phyloP scores from a whole-genome alignment of 2,797 vertebrate genomes.

The Hipposideros larvatus region DNA sequence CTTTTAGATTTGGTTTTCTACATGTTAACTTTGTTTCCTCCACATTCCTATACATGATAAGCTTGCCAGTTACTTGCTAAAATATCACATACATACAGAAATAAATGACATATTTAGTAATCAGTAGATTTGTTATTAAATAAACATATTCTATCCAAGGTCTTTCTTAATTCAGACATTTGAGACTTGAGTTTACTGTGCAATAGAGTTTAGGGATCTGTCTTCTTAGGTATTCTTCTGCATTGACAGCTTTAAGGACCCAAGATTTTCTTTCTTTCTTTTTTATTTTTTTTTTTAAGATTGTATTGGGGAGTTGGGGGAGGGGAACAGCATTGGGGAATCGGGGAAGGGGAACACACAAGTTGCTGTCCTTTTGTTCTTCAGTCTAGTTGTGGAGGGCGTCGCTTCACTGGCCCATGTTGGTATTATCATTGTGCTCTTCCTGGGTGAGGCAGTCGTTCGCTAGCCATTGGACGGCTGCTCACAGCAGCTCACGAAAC shows the following conservation, averaged over 20 bases:
- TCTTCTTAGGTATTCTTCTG: not conserved
- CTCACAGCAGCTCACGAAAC: no score
- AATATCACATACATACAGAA: slow-evolving; percentile 6
- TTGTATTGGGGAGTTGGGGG: no score
- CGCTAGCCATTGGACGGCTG: no score
- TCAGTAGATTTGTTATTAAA: slow-evolving; percentile 48
- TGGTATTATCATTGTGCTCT: no score
- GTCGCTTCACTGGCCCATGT: no score
- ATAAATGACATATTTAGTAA: slow-evolving; percentile 17
- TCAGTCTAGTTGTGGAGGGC: no score
- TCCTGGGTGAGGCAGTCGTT: no score
- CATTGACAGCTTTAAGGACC: slow-evolving; percentile 28
- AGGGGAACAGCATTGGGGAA: no score
- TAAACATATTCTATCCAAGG: not conserved
- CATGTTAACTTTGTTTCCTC: slow-evolving; percentile 51
- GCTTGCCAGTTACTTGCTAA: not conserved
- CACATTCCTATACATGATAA: not conserved
- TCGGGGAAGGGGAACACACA: no score
- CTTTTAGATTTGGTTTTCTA: slow-evolving; percentile 35
- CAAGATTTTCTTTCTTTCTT: slow-evolving; percentile 27
- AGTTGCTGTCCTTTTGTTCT: no score
- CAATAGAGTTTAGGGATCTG: not conserved
- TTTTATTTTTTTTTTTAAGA: no score
- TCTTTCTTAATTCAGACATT: slow-evolving; percentile 20
- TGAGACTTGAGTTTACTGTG: not conserved